Evolutionary conservation across 2,113 vertebrate genomes (phyloP).

Genomic region (Erythrocercus mccallii): DNA sequence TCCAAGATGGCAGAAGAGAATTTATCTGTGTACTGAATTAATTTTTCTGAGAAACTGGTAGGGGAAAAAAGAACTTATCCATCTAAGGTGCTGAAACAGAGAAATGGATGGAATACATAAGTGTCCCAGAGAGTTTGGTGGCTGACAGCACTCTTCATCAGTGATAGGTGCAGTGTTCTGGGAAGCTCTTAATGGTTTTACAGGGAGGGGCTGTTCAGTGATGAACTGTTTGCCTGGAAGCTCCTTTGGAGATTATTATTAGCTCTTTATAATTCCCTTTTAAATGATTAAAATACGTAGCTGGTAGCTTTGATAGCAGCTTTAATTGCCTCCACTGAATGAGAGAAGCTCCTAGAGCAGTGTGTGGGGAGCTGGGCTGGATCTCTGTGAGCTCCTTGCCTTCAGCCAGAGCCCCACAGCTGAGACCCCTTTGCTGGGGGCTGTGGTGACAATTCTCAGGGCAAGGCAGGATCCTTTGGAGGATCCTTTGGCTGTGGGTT

Average conservation of each 20-base stretch:
- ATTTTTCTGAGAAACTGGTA: not conserved
- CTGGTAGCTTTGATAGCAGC: not conserved
- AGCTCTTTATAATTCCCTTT: not conserved
- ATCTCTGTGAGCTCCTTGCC: not conserved
- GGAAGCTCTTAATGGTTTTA: not conserved
- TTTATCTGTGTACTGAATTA: not conserved
- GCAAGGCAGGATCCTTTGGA: rapidly evolving
- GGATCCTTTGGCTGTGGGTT: rapidly evolving
- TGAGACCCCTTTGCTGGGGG: not conserved
- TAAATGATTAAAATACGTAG: not conserved
- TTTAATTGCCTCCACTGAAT: not conserved
- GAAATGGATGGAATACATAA: not conserved
- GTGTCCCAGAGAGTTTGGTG: not conserved
- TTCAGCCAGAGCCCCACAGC: rapidly evolving
- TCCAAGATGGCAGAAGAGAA: not conserved
- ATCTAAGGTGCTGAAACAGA: not conserved
- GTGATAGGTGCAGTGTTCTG: not conserved
- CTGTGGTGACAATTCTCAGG: not conserved
- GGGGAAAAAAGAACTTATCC: not conserved
- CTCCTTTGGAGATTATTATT: not conserved
- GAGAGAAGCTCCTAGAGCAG: not conserved
- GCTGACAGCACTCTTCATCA: not conserved
- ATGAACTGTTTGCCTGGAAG: not conserved
- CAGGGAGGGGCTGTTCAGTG: not conserved
- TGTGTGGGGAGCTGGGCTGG: not conserved